Percentiles rank a stretch among this genome's conserved stretches.
phyloP scores from a whole-genome alignment of 2,113 vertebrate genomes.

The Seriola dumerili region DNA sequence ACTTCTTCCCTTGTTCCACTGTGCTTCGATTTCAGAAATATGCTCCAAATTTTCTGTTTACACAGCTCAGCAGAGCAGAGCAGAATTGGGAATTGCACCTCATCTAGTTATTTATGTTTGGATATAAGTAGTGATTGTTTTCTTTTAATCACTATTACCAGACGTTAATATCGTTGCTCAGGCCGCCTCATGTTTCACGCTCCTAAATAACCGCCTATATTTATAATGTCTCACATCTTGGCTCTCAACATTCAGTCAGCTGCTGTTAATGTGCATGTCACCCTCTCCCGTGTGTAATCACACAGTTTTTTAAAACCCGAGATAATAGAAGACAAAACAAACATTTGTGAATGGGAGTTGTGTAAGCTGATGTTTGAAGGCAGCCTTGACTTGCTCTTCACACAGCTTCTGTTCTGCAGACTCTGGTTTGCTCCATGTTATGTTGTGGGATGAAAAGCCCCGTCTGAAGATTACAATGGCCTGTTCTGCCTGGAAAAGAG shows the following conservation, averaged over 20 bases:
- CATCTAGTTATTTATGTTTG: conserved; percentile 39
- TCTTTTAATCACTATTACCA: not conserved
- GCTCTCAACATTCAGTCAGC: conserved; percentile 33
- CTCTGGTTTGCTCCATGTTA: conserved; percentile 17
- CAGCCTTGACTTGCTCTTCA: conserved; percentile 13
- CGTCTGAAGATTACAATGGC: conserved; percentile 38
- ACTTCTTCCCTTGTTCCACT: conserved; percentile 23
- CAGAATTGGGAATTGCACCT: conserved; percentile 20
- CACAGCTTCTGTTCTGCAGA: conserved; percentile 3
- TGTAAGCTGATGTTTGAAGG: conserved; percentile 26
- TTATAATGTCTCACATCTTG: conserved; percentile 41
- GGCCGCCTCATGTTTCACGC: conserved; percentile 27
- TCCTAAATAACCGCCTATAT: conserved; percentile 58
- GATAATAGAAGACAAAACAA: conserved; percentile 22
- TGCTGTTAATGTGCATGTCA: conserved; percentile 29
- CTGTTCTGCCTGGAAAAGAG: not conserved
- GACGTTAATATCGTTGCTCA: conserved; percentile 20
- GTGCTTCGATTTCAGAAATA: conserved; percentile 15
- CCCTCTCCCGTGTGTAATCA: conserved; percentile 15
- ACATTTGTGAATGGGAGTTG: conserved; percentile 44
- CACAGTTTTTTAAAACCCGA: conserved; percentile 23
- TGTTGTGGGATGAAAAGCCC: conserved; percentile 45
- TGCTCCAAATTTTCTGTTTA: conserved; percentile 12
- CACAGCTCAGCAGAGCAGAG: conserved; percentile 37
- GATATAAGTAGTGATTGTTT: not conserved